These are phyloP conservation scores for Leucania comma DNA, from an alignment of 2,888 invertebrate genomes.

Conservation along the genomic window DNA sequence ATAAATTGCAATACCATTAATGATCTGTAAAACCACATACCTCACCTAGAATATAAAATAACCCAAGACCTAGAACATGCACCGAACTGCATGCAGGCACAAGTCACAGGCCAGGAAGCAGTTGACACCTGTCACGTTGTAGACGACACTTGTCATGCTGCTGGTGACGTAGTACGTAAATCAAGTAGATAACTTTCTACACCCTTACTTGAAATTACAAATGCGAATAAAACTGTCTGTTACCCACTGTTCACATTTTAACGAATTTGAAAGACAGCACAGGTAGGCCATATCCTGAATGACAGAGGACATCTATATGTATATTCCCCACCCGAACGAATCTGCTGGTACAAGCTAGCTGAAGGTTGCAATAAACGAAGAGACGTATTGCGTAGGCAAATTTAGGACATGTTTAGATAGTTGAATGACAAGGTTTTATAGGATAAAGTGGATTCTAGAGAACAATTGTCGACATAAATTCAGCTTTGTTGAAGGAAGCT, in stretches of 20 bases:
- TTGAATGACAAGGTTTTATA: constrained; percentile 43
- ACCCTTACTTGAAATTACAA: not conserved
- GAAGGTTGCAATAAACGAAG: constrained; percentile 38
- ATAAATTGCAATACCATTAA: constrained; percentile 14
- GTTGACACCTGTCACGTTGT: constrained; percentile 30
- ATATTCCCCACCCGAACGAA: constrained; percentile 17
- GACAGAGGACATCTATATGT: not conserved
- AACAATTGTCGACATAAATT: not conserved
- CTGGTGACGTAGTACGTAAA: constrained; percentile 42
- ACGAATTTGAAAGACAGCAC: too few relatives aligned
- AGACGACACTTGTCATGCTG: constrained; percentile 45
- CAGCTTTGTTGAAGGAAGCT: not conserved
- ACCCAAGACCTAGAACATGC: constrained; percentile 28
- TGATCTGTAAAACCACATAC: constrained; percentile 8
- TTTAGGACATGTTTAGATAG: constrained; percentile 63
- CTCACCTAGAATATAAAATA: constrained; percentile 19
- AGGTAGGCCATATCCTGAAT: too few relatives aligned
- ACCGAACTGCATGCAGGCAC: constrained; percentile 29
- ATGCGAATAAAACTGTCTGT: too few relatives aligned
- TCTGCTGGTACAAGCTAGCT: not conserved
- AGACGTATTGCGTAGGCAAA: constrained; percentile 60
- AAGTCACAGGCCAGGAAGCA: constrained; percentile 40
- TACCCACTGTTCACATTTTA: too few relatives aligned
- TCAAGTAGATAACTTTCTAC: constrained; percentile 65
- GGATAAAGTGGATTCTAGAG: not conserved